A percentile compares a stretch with the other conserved stretches of the same genome.
These are phyloP conservation scores for Andrena cerasifolii DNA, from an alignment of 1,140 invertebrate species.

Conservation along the genomic window DNA sequence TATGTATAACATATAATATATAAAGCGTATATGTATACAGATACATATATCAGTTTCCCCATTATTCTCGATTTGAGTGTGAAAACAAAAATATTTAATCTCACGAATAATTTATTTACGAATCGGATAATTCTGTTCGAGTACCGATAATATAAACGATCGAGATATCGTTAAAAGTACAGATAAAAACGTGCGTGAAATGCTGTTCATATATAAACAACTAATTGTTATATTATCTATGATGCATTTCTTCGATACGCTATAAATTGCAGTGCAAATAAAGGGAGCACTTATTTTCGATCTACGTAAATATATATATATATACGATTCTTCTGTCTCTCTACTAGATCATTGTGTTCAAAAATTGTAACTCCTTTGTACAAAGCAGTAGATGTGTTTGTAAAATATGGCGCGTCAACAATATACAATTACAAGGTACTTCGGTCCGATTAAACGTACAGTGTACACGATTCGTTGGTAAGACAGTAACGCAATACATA, in stretches of 20 bases:
- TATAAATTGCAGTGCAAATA: slow-evolving; percentile 21
- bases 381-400: slow-evolving; percentile 10
- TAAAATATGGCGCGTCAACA: slow-evolving; percentile 14
- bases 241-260: slow-evolving; percentile 45
- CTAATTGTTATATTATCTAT: slow-evolving; percentile 21
- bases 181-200: slow-evolving; percentile 29
- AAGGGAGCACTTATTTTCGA: slow-evolving; percentile 14
- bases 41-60: slow-evolving; percentile 34
- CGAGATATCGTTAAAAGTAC: slow-evolving; percentile 19
- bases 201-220: slow-evolving; percentile 31
- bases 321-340: slow-evolving; percentile 22
- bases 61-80: slow-evolving; percentile 44
- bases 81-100: slow-evolving; percentile 52
- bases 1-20: slow-evolving; percentile 48
- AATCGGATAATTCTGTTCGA: slow-evolving; percentile 36
- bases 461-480: slow-evolving; percentile 26
- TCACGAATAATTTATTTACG: slow-evolving; percentile 52
- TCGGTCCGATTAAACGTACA: background rate
- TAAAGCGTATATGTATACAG: slow-evolving; percentile 30
- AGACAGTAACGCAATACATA: background rate
- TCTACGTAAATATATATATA: slow-evolving; percentile 19
- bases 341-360: slow-evolving; percentile 34
- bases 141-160: slow-evolving; percentile 20
- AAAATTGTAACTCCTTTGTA: slow-evolving; percentile 13
- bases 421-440: slow-evolving; percentile 1